Percentiles rank a stretch among this genome's conserved stretches.
phyloP scores from a whole-genome alignment of 2,113 vertebrate genomes.

The Eira barbara region DNA sequence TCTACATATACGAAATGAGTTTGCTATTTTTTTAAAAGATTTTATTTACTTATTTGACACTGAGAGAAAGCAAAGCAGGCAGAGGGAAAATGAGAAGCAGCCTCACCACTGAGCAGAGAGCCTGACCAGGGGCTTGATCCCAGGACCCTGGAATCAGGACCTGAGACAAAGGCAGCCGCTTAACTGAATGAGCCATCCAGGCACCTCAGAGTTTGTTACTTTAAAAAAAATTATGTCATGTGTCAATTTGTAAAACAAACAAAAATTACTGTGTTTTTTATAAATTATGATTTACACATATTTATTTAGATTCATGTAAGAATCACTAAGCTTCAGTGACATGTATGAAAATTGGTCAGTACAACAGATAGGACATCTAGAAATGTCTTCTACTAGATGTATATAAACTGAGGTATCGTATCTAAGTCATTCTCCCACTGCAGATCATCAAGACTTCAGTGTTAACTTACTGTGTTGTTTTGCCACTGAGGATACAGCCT shows the following conservation, averaged over 20 bases:
- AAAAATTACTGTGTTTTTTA: not conserved
- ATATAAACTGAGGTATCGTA: not conserved
- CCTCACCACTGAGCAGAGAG: not conserved
- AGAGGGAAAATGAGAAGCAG: not conserved
- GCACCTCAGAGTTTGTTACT: not conserved
- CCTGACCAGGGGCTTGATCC: not conserved
- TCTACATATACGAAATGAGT: not conserved
- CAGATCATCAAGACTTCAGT: not conserved
- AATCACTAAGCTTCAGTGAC: not conserved
- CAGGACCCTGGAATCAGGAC: not conserved
- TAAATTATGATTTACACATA: not conserved
- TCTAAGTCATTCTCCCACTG: not conserved
- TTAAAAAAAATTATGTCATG: not conserved
- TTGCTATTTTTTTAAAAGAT: not conserved
- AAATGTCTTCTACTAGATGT: not conserved
- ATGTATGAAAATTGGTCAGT: not conserved
- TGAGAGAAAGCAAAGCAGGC: not conserved
- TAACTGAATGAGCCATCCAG: not conserved
- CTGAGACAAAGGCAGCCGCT: not conserved
- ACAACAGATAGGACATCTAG: not conserved
- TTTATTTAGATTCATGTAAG: not conserved
- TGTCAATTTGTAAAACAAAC: not conserved
- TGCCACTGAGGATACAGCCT: not conserved
- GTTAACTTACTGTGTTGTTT: not conserved
- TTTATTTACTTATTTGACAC: not conserved